Base-by-base conservation (phyloP, 2,888 invertebrate species). In the Athetis lepigone region DNA sequence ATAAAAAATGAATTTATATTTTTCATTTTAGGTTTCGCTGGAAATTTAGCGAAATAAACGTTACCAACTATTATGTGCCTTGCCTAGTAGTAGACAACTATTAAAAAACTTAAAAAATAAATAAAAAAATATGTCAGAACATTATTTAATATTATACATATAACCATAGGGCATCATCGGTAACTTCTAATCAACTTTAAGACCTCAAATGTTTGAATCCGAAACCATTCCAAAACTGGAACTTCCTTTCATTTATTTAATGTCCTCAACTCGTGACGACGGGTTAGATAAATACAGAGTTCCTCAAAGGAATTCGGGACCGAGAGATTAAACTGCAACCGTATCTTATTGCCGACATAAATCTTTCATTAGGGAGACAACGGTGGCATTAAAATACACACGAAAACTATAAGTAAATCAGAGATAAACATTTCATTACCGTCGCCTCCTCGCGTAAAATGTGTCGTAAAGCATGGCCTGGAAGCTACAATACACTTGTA, bases 401-500 rank as follows among this genome's bases (percentile, higher is more conserved):
- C 43, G 39, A 70, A 71, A 79, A 76, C 78, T 77, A 80, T 80
- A 77, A 79, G 78, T 71, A 83, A 86, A 82, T 81, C 75, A 80
- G 75, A 77, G 58, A 67, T 76, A 72, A 79, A 77, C 59, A 70
- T 71, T 75, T 77, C 47, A 67, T 54, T 69, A 60, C 66, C 45
- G 55, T 59, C 70, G 73, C 64, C 70, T 61, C 2, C 36, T 33
- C 37, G 29, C 69, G 64, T 79, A 76, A 80, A 80, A 61, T n/a
- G 54, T 59, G 51, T 60, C 56, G 49, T 76, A 68, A 67, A 70
- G 42, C 29, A 63, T 59, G 59, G 58, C 50, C 61, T 78, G 46
- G 59, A 61, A 67, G 60, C 59, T 75, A 52, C 64, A 61, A 75
- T 63, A 73, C 40, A 16, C 50, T 70, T 61, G 58, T 66, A 47